Evolutionary conservation across 2,888 invertebrate genomes (phyloP).

Genomic region (Ophioninae sp.): DNA sequence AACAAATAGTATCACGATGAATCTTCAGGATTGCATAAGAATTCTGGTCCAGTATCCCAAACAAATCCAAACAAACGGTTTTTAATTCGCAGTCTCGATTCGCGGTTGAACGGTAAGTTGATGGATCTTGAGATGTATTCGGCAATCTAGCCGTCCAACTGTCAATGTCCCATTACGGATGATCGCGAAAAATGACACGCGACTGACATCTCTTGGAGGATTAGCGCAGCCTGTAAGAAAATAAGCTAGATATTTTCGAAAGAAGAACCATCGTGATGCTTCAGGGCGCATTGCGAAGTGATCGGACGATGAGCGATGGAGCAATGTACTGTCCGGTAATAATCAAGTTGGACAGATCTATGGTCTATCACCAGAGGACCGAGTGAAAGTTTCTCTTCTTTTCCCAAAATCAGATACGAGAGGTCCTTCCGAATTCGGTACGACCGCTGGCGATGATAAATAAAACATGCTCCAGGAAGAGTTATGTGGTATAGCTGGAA

Average conservation of each 20-base stretch:
- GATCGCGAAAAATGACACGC: background rate
- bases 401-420: conserved; percentile 75
- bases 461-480: conserved; percentile 64
- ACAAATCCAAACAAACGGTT: conserved; percentile 25
- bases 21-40: conserved; percentile 8
- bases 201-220: background rate
- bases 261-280: background rate
- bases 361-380: conserved; percentile 72
- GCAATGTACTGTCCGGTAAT: conserved; percentile 70
- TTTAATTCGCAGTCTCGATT: conserved; percentile 8
- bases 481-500: conserved; percentile 56
- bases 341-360: conserved; percentile 75
- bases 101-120: background rate
- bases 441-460: conserved; percentile 58
- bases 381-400: conserved; percentile 45
- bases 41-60: background rate
- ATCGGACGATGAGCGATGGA: conserved; percentile 6
- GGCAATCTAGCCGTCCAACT: background rate
- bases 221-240: background rate
- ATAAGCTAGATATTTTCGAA: background rate
- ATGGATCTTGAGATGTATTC: background rate
- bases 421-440: conserved; percentile 63
- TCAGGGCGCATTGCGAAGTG: conserved; percentile 20
- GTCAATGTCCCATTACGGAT: background rate
- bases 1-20: conserved; percentile 47